phyloP scores from a whole-genome alignment of 2,113 vertebrate species.

The Motacilla alba region DNA sequence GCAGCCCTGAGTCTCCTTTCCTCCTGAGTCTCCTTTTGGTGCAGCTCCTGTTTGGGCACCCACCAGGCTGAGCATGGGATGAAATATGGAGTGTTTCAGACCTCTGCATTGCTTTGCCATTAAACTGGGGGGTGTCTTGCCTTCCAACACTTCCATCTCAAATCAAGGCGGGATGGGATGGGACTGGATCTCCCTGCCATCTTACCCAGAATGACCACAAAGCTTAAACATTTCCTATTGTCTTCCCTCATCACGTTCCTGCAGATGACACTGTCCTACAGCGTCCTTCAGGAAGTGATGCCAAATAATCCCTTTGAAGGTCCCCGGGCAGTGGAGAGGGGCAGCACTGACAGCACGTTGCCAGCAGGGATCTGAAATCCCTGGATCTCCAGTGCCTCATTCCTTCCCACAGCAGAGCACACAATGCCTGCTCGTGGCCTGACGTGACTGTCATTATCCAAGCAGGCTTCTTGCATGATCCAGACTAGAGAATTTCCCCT shows the following conservation, averaged over 20 bases:
- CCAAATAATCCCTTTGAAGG: background rate
- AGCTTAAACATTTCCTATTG: background rate
- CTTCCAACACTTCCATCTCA: background rate
- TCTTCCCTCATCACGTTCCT: background rate
- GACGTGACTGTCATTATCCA: background rate
- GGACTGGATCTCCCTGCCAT: background rate
- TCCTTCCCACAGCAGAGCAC: background rate
- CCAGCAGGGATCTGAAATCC: background rate
- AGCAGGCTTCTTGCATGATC: background rate
- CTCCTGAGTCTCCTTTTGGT: background rate
- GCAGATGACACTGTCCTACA: background rate
- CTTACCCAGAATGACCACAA: background rate
- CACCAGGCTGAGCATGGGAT: background rate
- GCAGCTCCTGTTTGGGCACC: background rate
- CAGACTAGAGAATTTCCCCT: background rate
- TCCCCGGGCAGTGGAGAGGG: background rate
- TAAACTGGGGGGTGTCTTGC: background rate
- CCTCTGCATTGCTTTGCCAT: background rate
- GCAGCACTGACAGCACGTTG: background rate
- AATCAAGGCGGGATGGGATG: background rate
- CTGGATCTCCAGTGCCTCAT: background rate
- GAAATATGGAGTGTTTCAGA: rapidly evolving
- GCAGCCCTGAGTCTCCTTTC: background rate
- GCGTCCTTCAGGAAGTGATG: background rate
- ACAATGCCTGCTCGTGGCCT: background rate